Evolutionary conservation across 1,140 invertebrate genomes (phyloP).

Genomic region (Atta texana): DNA sequence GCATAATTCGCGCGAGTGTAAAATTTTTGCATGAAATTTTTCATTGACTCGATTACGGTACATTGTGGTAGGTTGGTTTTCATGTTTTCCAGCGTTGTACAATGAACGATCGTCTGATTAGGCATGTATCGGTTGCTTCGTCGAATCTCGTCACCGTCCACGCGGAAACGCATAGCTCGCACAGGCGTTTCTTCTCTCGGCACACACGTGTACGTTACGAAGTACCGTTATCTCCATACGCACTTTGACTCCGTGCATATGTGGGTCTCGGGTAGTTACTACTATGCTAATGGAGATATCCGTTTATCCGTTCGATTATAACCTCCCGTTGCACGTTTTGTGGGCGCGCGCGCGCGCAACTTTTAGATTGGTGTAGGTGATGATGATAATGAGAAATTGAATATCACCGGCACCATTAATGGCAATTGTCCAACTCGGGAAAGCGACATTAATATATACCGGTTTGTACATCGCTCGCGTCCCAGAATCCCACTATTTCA

Average conservation of each 20-base stretch:
- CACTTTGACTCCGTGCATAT: conserved; percentile 77
- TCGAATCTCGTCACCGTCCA: conserved; percentile 47
- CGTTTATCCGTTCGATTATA: conserved; percentile 72
- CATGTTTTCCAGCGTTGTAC: neutral
- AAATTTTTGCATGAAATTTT: neutral
- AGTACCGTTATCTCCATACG: conserved; percentile 76
- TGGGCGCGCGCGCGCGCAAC: neutral
- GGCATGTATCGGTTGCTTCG: conserved; percentile 22
- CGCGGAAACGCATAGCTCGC: conserved; percentile 46
- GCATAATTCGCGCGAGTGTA: neutral
- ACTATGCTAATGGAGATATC: conserved; percentile 75
- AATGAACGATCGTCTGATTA: conserved; percentile 52
- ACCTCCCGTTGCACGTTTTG: conserved; percentile 34
- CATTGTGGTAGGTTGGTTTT: neutral
- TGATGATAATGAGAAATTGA: conserved; percentile 48
- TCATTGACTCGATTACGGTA: neutral
- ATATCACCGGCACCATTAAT: conserved; percentile 16
- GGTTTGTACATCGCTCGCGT: conserved; percentile 8
- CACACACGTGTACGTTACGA: conserved; percentile 8
- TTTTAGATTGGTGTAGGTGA: conserved; percentile 27
- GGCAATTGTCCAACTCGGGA: conserved; percentile 21
- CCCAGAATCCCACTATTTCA: conserved; percentile 26
- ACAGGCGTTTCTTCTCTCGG: conserved; percentile 51
- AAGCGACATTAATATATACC: conserved; percentile 41
- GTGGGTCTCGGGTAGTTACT: conserved; percentile 69